Evolutionary conservation across 2,113 vertebrate species (phyloP), one percentile per base, ranked within the genome.

Genomic region (Sylvia atricapilla): DNA sequence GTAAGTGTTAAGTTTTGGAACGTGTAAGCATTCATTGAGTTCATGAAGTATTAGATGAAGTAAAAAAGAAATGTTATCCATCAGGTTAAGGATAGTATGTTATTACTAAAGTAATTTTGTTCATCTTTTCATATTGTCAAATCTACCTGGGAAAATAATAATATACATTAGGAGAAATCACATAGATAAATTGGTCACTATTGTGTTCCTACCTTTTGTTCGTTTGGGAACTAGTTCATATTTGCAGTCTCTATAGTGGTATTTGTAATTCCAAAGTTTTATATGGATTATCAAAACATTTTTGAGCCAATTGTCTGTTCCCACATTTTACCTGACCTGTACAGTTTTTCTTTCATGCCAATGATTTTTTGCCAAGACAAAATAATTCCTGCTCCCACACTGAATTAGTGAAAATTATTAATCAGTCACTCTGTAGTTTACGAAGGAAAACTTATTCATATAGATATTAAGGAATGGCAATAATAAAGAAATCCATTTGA

Each of bases 41-140:
- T 67, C 84, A 84, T 81, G 17, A 91, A 69, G 22, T 75, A 56
- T 75, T 87, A 73, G 55, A 46, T 37, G 25, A 92, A 90, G 52
- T 90, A 96, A 90, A 95, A 60, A 94, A 86, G 67, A 84, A 70
- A 87, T 43, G 37, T 46, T 74, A 69, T 59, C 46, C 13, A n/a
- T 85, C 43, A 73, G 21, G 46, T 58, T 76, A 93, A 89, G 64
- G 25, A 89, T 39, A 8, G 9, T 37, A 56, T 50, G 33, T n/a
- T 91, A 68, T 52, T 94, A 87, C 1, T 8, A 79, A 0, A 58
- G 31, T 76, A 70, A 64, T 82, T 94, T 91, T 91, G 31, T 64
- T 94, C 87, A 73, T 76, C 10, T 69, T 94, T 93, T 85, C 41
- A 69, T 68, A 73, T 21, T n/a, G 55, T 76, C 37, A 85, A 87